Conservation (phyloP, 2,113 vertebrate species). For the Rhodinocichla rosea region DNA sequence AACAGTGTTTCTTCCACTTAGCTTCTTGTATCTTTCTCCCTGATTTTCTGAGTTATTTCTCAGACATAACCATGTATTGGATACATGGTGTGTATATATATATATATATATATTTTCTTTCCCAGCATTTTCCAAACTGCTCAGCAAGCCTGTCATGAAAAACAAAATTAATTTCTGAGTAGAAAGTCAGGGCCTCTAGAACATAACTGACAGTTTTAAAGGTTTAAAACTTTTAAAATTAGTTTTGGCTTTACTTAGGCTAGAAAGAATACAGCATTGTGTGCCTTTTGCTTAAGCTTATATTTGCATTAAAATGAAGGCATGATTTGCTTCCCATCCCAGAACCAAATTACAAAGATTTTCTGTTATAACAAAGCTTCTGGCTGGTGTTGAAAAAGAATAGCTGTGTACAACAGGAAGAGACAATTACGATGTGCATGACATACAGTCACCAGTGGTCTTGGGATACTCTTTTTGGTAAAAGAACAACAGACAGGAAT, state of each 20-base stretch:
- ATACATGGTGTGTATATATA: background rate
- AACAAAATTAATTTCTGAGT: background rate
- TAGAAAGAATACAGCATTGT: background rate
- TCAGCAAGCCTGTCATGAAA: background rate
- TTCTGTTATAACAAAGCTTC: background rate
- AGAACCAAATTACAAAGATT: background rate
- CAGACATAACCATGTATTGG: background rate
- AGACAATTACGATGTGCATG: accelerated
- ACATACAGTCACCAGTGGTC: background rate
- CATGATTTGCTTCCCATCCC: background rate
- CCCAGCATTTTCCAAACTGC: background rate
- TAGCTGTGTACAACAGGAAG: background rate
- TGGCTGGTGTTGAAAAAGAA: background rate
- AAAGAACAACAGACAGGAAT: background rate
- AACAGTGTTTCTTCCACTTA: background rate
- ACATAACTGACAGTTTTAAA: background rate
- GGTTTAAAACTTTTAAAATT: background rate
- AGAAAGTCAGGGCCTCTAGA: background rate
- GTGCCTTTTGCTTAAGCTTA: background rate
- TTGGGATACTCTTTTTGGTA: background rate
- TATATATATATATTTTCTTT: background rate
- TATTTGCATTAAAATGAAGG: background rate
- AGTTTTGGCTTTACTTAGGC: slow-evolving; percentile 14
- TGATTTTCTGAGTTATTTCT: background rate
- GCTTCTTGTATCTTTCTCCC: background rate